Conservation (phyloP, 2,113 vertebrate species). For the Calyptomena viridis region DNA sequence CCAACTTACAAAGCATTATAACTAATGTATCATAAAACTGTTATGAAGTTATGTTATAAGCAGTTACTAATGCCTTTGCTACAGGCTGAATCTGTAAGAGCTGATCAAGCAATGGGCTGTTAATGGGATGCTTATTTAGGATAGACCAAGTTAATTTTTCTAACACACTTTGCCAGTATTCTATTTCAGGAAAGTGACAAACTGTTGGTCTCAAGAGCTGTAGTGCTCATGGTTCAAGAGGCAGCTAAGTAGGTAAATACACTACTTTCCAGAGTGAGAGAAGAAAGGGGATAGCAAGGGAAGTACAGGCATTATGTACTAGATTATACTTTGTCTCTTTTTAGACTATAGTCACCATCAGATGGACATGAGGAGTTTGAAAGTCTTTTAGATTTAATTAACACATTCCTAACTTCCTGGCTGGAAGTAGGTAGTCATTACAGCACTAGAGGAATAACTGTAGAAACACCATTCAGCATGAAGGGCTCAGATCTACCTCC, state of each 20-base stretch:
- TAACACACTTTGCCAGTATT: not conserved
- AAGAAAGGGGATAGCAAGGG: not conserved
- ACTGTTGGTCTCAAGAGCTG: not conserved
- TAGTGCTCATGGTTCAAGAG: not conserved
- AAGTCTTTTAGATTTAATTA: not conserved
- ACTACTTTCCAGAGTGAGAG: not conserved
- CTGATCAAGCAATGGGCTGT: not conserved
- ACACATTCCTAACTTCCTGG: not conserved
- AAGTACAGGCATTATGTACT: not conserved
- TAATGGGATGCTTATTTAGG: not conserved
- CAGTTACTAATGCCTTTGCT: not conserved
- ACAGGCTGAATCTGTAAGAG: not conserved
- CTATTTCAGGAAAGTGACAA: not conserved
- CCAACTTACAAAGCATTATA: not conserved
- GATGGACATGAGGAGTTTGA: not conserved
- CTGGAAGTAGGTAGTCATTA: not conserved
- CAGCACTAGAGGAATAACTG: not conserved
- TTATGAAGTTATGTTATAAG: not conserved
- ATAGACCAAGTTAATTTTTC: not conserved
- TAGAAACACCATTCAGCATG: not conserved
- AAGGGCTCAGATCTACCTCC: not conserved
- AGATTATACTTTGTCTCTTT: not conserved
- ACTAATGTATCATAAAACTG: not conserved
- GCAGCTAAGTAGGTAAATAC: not conserved
- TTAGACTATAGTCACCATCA: not conserved